phyloP scores from a whole-genome alignment of 30 jellyfish, hydroid and myxozoan species.

The Cassiopea andromeda region DNA sequence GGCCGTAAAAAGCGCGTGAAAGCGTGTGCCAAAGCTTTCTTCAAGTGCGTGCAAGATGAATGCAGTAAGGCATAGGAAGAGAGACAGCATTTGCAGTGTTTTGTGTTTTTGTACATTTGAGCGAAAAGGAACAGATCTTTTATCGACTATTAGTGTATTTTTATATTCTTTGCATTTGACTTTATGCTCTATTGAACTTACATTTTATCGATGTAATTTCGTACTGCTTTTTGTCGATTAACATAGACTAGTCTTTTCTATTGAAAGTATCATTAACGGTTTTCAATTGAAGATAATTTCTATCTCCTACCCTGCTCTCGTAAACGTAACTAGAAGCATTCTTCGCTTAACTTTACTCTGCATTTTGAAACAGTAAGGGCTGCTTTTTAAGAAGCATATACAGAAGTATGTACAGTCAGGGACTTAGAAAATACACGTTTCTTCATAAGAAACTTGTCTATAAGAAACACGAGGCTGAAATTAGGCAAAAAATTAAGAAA shows the following conservation, averaged over 20 bases:
- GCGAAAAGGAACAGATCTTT: not conserved
- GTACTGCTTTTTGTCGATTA: not conserved
- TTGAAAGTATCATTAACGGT: not conserved
- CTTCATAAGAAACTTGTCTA: too few species aligned
- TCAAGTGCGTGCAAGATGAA: constrained; percentile 23
- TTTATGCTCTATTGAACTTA: not conserved
- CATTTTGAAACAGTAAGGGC: too few species aligned
- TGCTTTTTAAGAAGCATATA: too few species aligned
- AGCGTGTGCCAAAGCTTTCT: constrained; percentile 33
- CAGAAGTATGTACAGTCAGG: too few species aligned
- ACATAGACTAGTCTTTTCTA: not conserved
- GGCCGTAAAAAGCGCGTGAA: constrained; percentile 13
- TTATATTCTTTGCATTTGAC: not conserved
- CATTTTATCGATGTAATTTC: not conserved
- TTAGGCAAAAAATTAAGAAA: too few species aligned
- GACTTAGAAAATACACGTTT: too few species aligned
- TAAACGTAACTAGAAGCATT: too few species aligned
- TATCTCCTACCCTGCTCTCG: too few species aligned
- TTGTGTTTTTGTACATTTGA: not conserved
- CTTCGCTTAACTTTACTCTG: too few species aligned
- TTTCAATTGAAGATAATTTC: too few species aligned
- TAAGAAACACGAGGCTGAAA: too few species aligned
- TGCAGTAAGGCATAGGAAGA: constrained; percentile 4
- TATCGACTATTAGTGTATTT: too few species aligned
- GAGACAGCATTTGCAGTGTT: not conserved